Evolutionary conservation across 92 coral and sea anemone genomes (phyloP).

Genomic region (Metridium senile): DNA sequence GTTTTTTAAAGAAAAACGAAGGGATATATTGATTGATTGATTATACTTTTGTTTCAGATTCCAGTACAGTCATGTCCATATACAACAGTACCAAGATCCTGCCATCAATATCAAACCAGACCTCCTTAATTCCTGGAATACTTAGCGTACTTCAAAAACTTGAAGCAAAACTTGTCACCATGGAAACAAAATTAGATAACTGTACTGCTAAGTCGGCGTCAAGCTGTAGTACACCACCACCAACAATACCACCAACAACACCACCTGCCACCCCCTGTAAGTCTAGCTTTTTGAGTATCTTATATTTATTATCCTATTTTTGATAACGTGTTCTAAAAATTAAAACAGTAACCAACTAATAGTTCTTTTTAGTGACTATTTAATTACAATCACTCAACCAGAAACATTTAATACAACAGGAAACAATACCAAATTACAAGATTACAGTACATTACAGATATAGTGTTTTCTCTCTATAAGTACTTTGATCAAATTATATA

Average conservation of each 20-base stretch:
- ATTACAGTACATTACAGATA: no score
- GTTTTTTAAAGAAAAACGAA: neutral
- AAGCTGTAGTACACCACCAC: neutral
- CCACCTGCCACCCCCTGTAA: slow-evolving; percentile 9
- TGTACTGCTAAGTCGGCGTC: slow-evolving; percentile 46
- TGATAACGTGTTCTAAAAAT: no score
- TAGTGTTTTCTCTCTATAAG: no score
- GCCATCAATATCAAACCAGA: slow-evolving; percentile 58
- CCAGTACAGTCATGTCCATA: slow-evolving; percentile 15
- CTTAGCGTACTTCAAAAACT: slow-evolving; percentile 38
- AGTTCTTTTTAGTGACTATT: no score
- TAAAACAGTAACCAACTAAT: no score
- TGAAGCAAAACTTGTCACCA: slow-evolving; percentile 33
- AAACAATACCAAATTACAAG: no score
- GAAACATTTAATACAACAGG: no score
- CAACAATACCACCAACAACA: neutral
- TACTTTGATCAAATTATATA: no score
- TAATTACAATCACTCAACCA: no score
- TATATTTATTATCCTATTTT: no score
- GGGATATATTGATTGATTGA: neutral
- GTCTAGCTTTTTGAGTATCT: neutral
- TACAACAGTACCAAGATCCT: slow-evolving; percentile 50
- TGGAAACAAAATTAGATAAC: slow-evolving; percentile 56
- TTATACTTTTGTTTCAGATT: slow-evolving; percentile 29
- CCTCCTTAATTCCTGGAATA: slow-evolving; percentile 47